A percentile compares a stretch with the other conserved stretches of the same genome.
phyloP scores from a whole-genome alignment of 2,113 vertebrate species.

The Eubucco bourcierii region DNA sequence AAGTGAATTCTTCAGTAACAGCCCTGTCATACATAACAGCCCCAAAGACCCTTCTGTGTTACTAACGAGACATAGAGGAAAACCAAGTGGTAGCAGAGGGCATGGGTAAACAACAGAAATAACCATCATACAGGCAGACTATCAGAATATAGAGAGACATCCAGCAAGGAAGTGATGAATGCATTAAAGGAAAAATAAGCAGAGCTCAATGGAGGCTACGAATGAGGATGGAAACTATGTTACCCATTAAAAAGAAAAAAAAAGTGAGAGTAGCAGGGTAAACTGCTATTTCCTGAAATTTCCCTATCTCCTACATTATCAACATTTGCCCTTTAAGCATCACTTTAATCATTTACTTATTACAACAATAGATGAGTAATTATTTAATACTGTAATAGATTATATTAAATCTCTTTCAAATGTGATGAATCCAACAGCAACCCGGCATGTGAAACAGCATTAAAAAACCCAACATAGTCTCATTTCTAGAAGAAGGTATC shows the following conservation, averaged over 20 bases:
- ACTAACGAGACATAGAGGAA: not conserved
- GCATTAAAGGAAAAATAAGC: not conserved
- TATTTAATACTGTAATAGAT: constrained; percentile 14
- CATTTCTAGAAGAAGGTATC: not conserved
- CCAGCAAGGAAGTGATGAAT: not conserved
- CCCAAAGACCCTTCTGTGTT: not conserved
- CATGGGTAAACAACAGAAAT: not conserved
- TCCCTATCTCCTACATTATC: not conserved
- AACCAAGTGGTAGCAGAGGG: not conserved
- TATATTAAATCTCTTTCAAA: constrained; percentile 20
- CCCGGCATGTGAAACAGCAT: not conserved
- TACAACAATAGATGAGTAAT: constrained; percentile 31
- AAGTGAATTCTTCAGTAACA: not conserved
- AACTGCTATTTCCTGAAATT: not conserved
- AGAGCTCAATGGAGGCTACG: not conserved
- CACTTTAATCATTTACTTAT: not conserved
- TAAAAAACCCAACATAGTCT: not conserved
- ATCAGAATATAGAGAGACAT: not conserved
- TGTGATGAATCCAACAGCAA: not conserved
- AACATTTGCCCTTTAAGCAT: not conserved
- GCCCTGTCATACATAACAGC: not conserved
- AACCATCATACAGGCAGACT: not conserved
- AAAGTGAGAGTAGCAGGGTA: not conserved
- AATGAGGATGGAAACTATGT: not conserved
- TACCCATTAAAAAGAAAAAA: not conserved